A percentile compares a stretch with the other conserved stretches of the same genome.
These are phyloP conservation scores for Gyrodactylus bullatarudis DNA, from an alignment of 1,140 invertebrate genomes.

Conservation along the genomic window DNA sequence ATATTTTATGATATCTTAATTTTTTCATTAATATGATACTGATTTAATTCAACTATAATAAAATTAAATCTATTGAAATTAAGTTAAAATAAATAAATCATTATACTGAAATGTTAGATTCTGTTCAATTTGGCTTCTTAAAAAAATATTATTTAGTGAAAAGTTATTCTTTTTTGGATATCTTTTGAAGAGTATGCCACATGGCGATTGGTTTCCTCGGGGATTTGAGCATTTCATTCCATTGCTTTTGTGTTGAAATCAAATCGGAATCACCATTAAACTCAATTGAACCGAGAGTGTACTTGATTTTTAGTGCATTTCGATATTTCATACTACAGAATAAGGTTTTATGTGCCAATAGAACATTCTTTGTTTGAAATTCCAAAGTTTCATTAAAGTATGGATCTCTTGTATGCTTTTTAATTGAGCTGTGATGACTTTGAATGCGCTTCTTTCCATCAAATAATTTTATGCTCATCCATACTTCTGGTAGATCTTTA, in stretches of 20 bases:
- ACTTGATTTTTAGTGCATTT: not conserved
- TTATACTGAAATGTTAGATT: no score
- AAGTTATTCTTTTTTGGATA: not conserved
- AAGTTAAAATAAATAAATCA: no score
- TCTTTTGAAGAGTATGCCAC: not conserved
- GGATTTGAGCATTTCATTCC: not conserved
- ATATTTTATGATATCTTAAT: no score
- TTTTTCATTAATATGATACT: no score
- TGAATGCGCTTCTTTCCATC: not conserved
- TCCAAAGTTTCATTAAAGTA: slow-evolving; percentile 1
- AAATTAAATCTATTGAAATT: no score
- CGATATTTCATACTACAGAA: not conserved
- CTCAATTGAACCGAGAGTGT: not conserved
- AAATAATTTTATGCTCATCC: not conserved
- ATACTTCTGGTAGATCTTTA: not conserved
- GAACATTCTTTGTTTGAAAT: slow-evolving; percentile 1
- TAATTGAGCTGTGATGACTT: not conserved
- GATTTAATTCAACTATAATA: no score
- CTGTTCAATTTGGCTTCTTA: no score
- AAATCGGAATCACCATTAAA: not conserved
- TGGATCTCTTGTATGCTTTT: not conserved
- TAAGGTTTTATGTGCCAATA: not conserved
- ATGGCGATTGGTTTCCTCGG: not conserved
- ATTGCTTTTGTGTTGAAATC: not conserved
- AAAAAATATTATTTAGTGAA: no score